Conservation (phyloP, 2,113 vertebrate species). For the Lagenorhynchus albirostris region DNA sequence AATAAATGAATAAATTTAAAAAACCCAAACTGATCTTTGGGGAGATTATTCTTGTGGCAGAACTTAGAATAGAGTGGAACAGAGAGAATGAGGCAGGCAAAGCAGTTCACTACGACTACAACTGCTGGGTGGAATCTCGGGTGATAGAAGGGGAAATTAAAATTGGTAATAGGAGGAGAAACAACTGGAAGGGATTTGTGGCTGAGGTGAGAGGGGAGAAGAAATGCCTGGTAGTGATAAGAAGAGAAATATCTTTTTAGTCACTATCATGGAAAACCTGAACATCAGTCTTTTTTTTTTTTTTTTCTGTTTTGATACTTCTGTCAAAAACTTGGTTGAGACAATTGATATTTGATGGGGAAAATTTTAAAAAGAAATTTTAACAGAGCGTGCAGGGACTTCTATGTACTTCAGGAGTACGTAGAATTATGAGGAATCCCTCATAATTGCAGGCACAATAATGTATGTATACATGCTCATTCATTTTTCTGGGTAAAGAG, state of each 20-base stretch:
- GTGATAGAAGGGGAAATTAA: not conserved
- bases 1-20: not conserved
- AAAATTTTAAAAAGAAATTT: not conserved
- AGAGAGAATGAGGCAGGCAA: not conserved
- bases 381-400: not conserved
- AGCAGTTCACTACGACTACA: not conserved
- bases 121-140: not conserved
- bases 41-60: not conserved
- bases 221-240: not conserved
- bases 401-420: not conserved
- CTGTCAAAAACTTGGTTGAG: not conserved
- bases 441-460: not conserved
- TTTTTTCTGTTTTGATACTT: not conserved
- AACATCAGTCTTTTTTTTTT: not conserved
- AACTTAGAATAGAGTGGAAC: not conserved
- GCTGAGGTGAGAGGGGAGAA: not conserved
- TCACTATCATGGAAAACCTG: not conserved
- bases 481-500: not conserved
- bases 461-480: not conserved
- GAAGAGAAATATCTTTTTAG: not conserved
- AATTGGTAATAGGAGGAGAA: not conserved
- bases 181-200: not conserved
- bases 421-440: not conserved
- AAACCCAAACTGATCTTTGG: not conserved
- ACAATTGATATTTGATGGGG: not conserved